These are phyloP conservation scores for Lycaon pictus DNA, from an alignment of 2,113 vertebrate species.

Conservation along the genomic window DNA sequence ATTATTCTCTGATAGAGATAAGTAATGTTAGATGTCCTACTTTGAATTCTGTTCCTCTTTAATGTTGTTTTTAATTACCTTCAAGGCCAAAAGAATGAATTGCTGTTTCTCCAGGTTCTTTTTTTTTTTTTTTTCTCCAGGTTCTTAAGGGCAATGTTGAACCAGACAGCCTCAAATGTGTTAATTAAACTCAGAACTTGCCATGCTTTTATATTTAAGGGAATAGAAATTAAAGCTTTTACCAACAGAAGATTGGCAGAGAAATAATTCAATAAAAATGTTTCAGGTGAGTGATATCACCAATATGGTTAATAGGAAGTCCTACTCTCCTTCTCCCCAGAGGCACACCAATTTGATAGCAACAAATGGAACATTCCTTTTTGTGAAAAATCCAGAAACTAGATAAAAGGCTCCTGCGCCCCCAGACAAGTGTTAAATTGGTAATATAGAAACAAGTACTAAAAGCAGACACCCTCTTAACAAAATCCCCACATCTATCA, in stretches of 20 bases:
- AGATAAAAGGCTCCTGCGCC: background rate
- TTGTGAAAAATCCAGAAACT: background rate
- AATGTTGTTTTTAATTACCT: slow-evolving; percentile 12
- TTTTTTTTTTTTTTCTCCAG: background rate
- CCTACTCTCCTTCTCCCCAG: background rate
- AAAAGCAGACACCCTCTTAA: background rate
- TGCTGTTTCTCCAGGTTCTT: background rate
- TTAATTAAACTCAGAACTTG: background rate
- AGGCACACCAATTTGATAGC: background rate
- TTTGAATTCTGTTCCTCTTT: background rate
- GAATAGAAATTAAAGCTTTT: background rate
- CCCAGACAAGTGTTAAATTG: background rate
- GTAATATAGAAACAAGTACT: background rate
- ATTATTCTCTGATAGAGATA: background rate
- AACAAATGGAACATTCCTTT: background rate
- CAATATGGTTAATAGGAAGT: background rate
- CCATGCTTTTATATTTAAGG: background rate
- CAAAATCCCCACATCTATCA: background rate
- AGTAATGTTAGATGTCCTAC: background rate
- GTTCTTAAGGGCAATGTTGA: background rate
- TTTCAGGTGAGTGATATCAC: background rate
- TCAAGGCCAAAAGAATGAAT: background rate
- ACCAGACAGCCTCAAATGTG: background rate
- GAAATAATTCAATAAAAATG: background rate
- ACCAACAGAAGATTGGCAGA: background rate